Evolutionary conservation across 2,113 vertebrate species (phyloP).

Genomic region (Herpailurus yagouaroundi): DNA sequence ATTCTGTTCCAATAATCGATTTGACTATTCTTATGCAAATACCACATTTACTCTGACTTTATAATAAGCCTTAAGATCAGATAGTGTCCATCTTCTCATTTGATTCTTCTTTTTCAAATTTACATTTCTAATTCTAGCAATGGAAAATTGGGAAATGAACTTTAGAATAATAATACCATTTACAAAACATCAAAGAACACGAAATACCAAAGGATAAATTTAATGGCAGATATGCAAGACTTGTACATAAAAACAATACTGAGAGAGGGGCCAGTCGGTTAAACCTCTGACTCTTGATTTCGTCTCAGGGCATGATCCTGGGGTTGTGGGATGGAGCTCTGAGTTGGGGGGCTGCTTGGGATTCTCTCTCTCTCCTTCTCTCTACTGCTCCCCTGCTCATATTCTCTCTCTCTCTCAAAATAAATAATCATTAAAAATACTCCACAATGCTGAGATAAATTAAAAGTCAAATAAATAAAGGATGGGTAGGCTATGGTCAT

Average conservation of each 20-base stretch:
- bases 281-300: no score
- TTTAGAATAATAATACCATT: neutral
- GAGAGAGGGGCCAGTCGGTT: neutral
- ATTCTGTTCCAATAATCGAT: neutral
- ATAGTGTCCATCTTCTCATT: neutral
- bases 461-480: neutral
- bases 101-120: neutral
- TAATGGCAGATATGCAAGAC: neutral
- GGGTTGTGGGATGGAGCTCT: no score
- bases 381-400: no score
- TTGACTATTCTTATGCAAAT: neutral
- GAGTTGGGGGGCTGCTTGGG: no score
- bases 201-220: neutral
- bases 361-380: no score
- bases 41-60: neutral
- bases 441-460: neutral
- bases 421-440: no score
- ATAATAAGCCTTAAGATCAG: neutral
- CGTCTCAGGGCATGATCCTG: no score
- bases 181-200: neutral
- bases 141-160: neutral
- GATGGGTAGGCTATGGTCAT: neutral
- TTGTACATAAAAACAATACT: neutral
- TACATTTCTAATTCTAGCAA: neutral
- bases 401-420: no score